A percentile compares a stretch with the other conserved stretches of the same genome.
Evolutionary conservation across 2,113 vertebrate species (phyloP).

Genomic region (Nesogale talazaci): DNA sequence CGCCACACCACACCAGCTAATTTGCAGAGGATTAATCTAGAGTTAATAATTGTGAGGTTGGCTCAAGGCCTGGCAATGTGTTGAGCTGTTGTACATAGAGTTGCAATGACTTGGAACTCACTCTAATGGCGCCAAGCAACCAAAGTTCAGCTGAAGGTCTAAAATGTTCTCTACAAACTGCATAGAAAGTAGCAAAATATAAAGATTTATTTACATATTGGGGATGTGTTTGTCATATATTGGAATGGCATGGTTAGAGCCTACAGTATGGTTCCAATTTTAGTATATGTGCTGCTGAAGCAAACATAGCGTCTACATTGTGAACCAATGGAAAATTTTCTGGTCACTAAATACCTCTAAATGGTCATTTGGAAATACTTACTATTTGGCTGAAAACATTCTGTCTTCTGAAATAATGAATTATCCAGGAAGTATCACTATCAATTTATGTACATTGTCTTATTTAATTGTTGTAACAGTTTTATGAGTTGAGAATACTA

Average conservation of each 20-base stretch:
- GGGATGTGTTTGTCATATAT: slow-evolving; percentile 47
- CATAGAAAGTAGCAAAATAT: slow-evolving; percentile 49
- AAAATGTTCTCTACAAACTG: slow-evolving; percentile 55
- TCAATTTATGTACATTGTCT: slow-evolving; percentile 2
- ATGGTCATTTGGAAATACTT: slow-evolving; percentile 53
- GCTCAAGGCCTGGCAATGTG: too few relatives aligned
- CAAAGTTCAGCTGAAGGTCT: not conserved
- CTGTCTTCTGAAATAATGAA: slow-evolving; percentile 29
- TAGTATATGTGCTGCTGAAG: too few relatives aligned
- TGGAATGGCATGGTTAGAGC: slow-evolving; percentile 14
- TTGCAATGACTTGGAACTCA: too few relatives aligned
- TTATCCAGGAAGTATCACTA: slow-evolving; percentile 40
- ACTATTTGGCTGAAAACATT: slow-evolving; percentile 6
- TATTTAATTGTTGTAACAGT: slow-evolving; percentile 46
- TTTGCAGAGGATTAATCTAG: slow-evolving; percentile 31
- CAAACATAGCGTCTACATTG: not conserved
- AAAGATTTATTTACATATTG: slow-evolving; percentile 36
- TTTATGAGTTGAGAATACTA: slow-evolving; percentile 2
- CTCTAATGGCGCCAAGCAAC: too few relatives aligned
- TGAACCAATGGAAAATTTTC: slow-evolving; percentile 23
- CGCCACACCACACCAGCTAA: not conserved
- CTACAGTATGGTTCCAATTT: too few relatives aligned
- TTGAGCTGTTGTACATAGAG: too few relatives aligned
- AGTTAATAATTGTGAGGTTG: not conserved
- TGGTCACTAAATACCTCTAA: slow-evolving; percentile 32